Base-by-base conservation (phyloP, 2,113 vertebrate genomes). In the Rattus rattus region DNA sequence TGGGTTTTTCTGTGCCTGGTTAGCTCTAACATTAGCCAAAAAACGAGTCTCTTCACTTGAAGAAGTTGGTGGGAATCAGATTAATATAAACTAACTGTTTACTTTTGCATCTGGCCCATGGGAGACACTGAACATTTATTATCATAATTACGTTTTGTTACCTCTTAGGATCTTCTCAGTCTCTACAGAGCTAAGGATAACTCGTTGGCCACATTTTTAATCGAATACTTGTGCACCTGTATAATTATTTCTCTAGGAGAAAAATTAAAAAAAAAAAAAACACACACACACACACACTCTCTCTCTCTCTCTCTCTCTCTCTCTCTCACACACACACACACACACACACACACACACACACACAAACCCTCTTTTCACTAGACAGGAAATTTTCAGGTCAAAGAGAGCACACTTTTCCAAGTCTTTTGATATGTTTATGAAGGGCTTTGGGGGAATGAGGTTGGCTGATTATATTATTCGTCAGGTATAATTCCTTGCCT, bases 371-470 rank as follows among this genome's bases (percentile, higher is more conserved):
- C 47, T 63, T 80, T 84, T 88, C 72, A 47, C 54, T 65, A 97
- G 91, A 90, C 95, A 97, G 97, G 97, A 96, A 97, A 90, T 86
- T 94, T 95, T 87, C 88, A 56, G 92, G 97, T 97, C 96, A 94
- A 89, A 93, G 91, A 92, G 83, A 94, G 92, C 88, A 47, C 92
- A 77, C 90, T 43, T 70, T 95, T 96, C 61, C 26, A 93, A 93
- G 87, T 88, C 96, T 94, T 97, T 97, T 97, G 97, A 97, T 97
- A 97, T 97, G 97, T 61, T 97, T 97, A 98, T 96, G 88, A 96
- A 86, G 33, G 19, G 63, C 83, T 93, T 86, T 86, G 39, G 92
- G 89, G 92, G 89, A 89, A 94, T 69, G 90, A 92, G 96, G 95
- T 75, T 92, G 79, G 67, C 52, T 90, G 95, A 84, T n/a, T 90